Evolutionary conservation across 2,113 vertebrate genomes (phyloP).

Genomic region (Pardalotus punctatus): DNA sequence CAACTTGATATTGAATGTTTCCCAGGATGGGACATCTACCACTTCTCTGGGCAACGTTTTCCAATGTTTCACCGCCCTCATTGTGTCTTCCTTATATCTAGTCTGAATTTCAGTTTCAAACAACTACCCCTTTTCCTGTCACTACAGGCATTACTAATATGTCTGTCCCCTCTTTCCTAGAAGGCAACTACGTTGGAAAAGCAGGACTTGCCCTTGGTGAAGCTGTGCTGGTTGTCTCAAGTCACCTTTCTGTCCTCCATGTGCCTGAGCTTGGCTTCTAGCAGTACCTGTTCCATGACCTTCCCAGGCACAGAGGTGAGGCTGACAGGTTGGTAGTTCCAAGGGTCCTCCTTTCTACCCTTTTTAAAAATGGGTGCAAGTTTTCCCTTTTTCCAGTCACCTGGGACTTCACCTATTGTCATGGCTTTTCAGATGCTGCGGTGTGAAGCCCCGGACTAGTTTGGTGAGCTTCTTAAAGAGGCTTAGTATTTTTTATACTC

Average conservation of each 20-base stretch:
- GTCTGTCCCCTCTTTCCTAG: neutral
- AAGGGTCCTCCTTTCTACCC: neutral
- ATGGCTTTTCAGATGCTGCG: neutral
- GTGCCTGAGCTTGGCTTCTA: neutral
- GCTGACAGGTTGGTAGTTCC: neutral
- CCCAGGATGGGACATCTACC: neutral
- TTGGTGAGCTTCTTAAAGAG: accelerated
- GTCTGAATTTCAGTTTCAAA: neutral
- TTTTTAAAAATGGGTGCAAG: neutral
- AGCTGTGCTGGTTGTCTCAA: accelerated
- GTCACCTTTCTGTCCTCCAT: neutral
- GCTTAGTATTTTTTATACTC: neutral
- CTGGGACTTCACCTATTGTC: neutral
- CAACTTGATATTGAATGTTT: neutral
- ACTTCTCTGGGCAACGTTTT: neutral
- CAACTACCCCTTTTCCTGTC: neutral
- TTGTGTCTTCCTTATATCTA: neutral
- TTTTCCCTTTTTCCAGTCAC: neutral
- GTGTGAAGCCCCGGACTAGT: neutral
- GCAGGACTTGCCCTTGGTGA: neutral
- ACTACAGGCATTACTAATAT: neutral
- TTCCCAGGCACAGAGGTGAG: neutral
- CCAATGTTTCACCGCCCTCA: neutral
- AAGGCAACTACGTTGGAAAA: neutral
- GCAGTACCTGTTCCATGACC: neutral